These are phyloP conservation scores for Acipenser ruthenus DNA, from an alignment of 2,797 vertebrate species.

Conservation along the genomic window DNA sequence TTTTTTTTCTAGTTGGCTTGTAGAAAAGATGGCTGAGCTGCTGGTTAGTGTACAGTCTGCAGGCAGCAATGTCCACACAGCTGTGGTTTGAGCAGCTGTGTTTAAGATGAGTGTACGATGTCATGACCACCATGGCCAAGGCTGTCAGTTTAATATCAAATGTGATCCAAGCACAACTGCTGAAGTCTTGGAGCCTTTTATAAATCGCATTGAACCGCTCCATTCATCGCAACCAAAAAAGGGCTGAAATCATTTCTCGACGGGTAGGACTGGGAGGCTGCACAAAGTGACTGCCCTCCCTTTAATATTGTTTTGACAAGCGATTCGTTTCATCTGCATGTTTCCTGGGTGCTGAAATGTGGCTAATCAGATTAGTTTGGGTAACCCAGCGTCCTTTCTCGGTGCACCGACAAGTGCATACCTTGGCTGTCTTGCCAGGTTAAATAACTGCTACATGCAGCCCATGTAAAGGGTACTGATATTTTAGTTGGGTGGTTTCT, in stretches of 20 bases:
- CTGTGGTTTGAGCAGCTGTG: constrained; percentile 77
- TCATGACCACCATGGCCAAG: constrained; percentile 50
- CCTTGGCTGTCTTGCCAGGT: constrained; percentile 18
- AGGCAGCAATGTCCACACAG: constrained; percentile 56
- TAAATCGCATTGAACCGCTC: constrained; percentile 27
- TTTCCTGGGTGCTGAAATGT: constrained; percentile 36
- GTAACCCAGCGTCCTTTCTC: constrained; percentile 32
- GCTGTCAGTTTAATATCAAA: constrained; percentile 63
- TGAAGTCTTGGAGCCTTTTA: constrained; percentile 56
- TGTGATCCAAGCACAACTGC: constrained; percentile 72
- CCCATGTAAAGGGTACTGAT: too few relatives aligned
- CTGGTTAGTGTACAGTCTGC: constrained; percentile 27
- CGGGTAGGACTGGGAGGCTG: background rate
- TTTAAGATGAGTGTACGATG: constrained; percentile 36
- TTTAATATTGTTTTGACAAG: background rate
- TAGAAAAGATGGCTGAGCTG: constrained; percentile 32
- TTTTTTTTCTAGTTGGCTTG: constrained; percentile 23
- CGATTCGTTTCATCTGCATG: constrained; percentile 10
- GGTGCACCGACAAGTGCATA: constrained; percentile 52
- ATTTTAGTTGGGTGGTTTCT: too few relatives aligned
- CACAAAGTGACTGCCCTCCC: constrained; percentile 12
- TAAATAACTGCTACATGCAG: too few relatives aligned
- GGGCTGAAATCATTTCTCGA: constrained; percentile 22
- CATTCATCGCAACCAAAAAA: constrained; percentile 24
- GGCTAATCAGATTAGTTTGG: constrained; percentile 27